Conservation (phyloP, 2,797 vertebrate genomes). For the Merluccius polli region DNA sequence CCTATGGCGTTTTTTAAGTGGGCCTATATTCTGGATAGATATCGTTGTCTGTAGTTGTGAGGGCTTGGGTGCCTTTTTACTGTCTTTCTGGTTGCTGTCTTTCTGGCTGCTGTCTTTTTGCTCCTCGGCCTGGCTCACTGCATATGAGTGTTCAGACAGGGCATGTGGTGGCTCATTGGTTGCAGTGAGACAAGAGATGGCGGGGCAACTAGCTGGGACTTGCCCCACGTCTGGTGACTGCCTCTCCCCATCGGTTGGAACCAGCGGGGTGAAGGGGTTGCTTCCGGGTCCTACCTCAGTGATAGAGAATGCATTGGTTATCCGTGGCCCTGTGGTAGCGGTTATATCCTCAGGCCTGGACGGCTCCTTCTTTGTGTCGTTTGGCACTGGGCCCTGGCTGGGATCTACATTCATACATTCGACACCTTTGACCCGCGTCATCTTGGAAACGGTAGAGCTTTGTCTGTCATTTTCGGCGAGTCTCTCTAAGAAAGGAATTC, state of each 20-base stretch:
- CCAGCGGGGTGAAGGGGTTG: constrained; percentile 86
- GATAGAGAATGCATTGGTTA: constrained; percentile 98
- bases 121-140: constrained; percentile 74
- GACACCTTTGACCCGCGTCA: constrained; percentile 31
- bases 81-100: constrained; percentile 53
- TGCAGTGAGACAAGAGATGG: constrained; percentile 59
- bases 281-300: constrained; percentile 84
- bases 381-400: constrained; percentile 52
- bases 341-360: constrained; percentile 81
- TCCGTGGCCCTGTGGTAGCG: constrained; percentile 85
- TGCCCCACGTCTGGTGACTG: constrained; percentile 75
- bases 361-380: constrained; percentile 78
- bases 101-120: constrained; percentile 49
- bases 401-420: constrained; percentile 54
- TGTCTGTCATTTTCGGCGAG: constrained; percentile 74
- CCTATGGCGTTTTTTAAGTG: constrained; percentile 78
- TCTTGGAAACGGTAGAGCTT: constrained; percentile 32
- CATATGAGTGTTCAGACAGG: constrained; percentile 94
- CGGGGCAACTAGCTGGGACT: constrained; percentile 58
- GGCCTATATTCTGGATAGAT: constrained; percentile 67
- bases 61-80: constrained; percentile 53
- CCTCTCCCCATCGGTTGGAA: constrained; percentile 77
- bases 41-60: constrained; percentile 57
- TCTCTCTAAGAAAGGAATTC: constrained; percentile 95
- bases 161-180: constrained; percentile 82